Evolutionary conservation across 2,888 invertebrate genomes (phyloP), one percentile per base, ranked within the genome.

Genomic region (Macrophya alboannulata): DNA sequence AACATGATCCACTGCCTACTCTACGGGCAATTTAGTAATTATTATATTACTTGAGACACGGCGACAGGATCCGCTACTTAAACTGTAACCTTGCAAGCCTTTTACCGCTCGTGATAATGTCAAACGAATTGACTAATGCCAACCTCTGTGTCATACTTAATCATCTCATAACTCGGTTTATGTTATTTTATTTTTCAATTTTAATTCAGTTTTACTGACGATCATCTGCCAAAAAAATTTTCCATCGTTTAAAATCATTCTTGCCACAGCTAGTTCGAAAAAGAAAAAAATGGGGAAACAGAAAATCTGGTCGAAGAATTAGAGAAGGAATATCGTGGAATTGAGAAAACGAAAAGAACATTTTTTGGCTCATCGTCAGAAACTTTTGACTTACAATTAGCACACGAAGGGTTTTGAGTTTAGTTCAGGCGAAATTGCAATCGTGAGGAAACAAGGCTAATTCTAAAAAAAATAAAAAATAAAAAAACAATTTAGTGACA

Each of bases 401-500:
- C 40, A n/a, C 37, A 17, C 71, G 37, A 71, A 71, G 40, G 71
- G 40, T 31, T 31, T 31, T 37, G 17, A 40, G 17, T 17, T n/a
- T 5, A 40, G 17, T 17, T n/a, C 4, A 74, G 55, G 3, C 55
- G 43, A 77, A 77, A 37, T 77, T 37, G 15, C n/a, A 25, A 25
- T n/a, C 31, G 43, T 77, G 51, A 31, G 25, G 31, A 62, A 81
- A 81, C 40, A 40, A 40, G 59, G 40, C 40, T 62, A 62, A 81
- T 43, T 21, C 40, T 17, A 31, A 55, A 51, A 10, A 71, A 71
- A 71, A 71, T 17, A 31, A 55, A 51, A 10, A 71, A 71, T 37
- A 71, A 37, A 71, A 74, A 62, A 81, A 81, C 59, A 59, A 81
- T 81, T 81, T 62, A 81, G 81, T 17, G 62, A 81, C 81, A 62